A percentile compares a stretch with the other conserved stretches of the same genome.
Evolutionary conservation across 2,888 invertebrate species (phyloP).

Genomic region (Danaus chrysippus): DNA sequence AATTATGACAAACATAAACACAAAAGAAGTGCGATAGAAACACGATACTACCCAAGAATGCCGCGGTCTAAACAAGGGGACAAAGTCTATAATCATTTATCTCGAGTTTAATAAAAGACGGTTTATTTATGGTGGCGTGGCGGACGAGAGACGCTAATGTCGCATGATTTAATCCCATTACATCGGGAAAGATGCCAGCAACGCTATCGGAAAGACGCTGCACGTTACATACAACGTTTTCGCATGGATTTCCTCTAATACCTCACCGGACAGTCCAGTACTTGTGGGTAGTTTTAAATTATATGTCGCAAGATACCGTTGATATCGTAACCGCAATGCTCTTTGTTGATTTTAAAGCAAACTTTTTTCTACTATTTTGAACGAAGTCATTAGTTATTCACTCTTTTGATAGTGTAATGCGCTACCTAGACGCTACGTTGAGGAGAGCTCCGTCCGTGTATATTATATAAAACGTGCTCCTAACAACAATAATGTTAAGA

Average conservation of each 20-base stretch:
- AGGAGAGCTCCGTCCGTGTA: no score
- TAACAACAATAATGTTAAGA: slow-evolving; percentile 46
- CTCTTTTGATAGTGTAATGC: no score
- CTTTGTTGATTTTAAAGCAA: no score
- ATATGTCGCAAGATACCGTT: no score
- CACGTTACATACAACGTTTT: background rate
- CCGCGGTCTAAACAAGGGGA: slow-evolving; percentile 55
- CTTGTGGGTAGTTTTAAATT: background rate
- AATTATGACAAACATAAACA: background rate
- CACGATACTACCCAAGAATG: slow-evolving; percentile 26
- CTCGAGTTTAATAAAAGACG: slow-evolving; percentile 79
- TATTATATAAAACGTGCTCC: slow-evolving; percentile 10
- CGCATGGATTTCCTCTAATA: background rate
- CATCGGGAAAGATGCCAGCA: slow-evolving; percentile 68
- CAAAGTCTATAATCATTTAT: slow-evolving; percentile 78
- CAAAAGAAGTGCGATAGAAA: background rate
- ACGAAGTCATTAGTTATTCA: no score
- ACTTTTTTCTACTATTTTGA: no score
- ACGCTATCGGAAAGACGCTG: slow-evolving; percentile 35
- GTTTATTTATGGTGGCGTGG: slow-evolving; percentile 72
- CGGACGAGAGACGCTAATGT: slow-evolving; percentile 57
- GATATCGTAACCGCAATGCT: no score
- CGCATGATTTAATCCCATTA: slow-evolving; percentile 77
- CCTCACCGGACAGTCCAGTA: background rate
- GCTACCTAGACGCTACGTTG: no score